Percentiles rank a stretch among this genome's conserved stretches.
These are phyloP conservation scores for Strigamia transsilvanica DNA, from an alignment of 2,888 invertebrate genomes.

Conservation along the genomic window DNA sequence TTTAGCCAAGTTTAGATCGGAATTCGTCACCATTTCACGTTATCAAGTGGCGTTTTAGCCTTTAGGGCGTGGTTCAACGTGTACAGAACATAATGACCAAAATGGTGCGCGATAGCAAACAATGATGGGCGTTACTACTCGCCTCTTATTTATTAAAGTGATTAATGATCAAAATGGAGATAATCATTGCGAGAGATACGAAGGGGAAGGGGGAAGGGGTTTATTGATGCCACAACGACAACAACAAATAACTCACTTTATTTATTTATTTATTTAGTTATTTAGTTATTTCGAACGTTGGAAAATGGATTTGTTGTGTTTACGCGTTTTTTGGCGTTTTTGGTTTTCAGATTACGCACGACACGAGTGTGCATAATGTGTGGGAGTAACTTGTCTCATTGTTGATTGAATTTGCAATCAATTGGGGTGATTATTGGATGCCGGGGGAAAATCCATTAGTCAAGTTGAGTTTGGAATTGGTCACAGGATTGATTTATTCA, in stretches of 20 bases:
- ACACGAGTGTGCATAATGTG: not conserved
- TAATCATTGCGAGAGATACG: not conserved
- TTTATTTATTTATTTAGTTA: too few relatives aligned
- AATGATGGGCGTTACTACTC: constrained; percentile 24
- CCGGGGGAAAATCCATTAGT: constrained; percentile 48
- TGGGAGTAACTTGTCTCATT: constrained; percentile 13
- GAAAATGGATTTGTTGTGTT: too few relatives aligned
- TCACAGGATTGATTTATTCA: constrained; percentile 44
- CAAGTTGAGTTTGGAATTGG: constrained; percentile 45
- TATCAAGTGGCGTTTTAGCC: constrained; percentile 22
- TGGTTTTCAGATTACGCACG: not conserved
- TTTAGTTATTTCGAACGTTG: too few relatives aligned
- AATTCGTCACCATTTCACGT: constrained; percentile 21
- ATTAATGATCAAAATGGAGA: constrained; percentile 17
- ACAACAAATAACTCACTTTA: too few relatives aligned
- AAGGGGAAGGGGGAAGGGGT: not conserved
- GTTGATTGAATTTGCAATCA: constrained; percentile 42
- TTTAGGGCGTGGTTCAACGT: constrained; percentile 20
- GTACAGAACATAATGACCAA: not conserved
- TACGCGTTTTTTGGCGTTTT: not conserved
- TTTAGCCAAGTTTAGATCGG: constrained; percentile 27
- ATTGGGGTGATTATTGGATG: constrained; percentile 38
- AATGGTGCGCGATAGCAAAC: not conserved
- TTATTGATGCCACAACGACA: not conserved
- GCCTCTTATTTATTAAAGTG: constrained; percentile 24